Evolutionary conservation across 2,888 invertebrate genomes (phyloP).

Genomic region (Drosophila monieri): DNA sequence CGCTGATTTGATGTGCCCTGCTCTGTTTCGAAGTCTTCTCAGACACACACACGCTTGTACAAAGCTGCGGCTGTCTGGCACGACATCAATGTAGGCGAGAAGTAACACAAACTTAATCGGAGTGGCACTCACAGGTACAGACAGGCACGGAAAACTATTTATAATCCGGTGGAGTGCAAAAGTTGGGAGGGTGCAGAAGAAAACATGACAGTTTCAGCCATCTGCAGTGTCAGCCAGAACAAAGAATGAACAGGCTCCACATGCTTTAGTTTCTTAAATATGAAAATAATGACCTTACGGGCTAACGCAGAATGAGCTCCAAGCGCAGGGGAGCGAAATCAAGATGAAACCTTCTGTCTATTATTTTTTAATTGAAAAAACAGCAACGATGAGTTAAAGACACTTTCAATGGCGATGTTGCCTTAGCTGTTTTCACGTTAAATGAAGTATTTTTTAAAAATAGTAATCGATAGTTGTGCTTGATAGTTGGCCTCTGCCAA

Average conservation of each 20-base stretch:
- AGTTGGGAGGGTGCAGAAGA: conserved; percentile 15
- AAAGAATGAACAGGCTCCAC: background rate
- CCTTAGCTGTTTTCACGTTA: no score
- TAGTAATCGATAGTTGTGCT: no score
- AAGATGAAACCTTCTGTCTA: background rate
- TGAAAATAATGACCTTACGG: conserved; percentile 1
- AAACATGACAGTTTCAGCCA: conserved; percentile 5
- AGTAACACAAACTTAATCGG: conserved; percentile 21
- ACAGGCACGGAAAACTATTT: conserved; percentile 27
- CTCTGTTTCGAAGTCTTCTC: conserved; percentile 16
- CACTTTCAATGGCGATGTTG: background rate
- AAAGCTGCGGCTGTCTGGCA: background rate
- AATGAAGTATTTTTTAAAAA: no score
- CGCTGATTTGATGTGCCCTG: conserved; percentile 56
- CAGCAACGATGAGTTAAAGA: background rate
- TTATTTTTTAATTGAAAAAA: conserved; percentile 1
- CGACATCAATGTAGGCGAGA: conserved; percentile 26
- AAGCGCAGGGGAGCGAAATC: background rate
- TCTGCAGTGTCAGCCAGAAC: background rate
- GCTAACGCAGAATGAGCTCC: background rate
- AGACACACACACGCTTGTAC: conserved; percentile 22
- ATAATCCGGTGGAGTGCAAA: conserved; percentile 24
- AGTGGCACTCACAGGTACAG: conserved; percentile 46
- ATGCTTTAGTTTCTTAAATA: background rate
- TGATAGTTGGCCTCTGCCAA: no score